A percentile compares a stretch with the other conserved stretches of the same genome.
phyloP scores from a whole-genome alignment of 2,797 vertebrate species.

The Enteromius fasciolatus region DNA sequence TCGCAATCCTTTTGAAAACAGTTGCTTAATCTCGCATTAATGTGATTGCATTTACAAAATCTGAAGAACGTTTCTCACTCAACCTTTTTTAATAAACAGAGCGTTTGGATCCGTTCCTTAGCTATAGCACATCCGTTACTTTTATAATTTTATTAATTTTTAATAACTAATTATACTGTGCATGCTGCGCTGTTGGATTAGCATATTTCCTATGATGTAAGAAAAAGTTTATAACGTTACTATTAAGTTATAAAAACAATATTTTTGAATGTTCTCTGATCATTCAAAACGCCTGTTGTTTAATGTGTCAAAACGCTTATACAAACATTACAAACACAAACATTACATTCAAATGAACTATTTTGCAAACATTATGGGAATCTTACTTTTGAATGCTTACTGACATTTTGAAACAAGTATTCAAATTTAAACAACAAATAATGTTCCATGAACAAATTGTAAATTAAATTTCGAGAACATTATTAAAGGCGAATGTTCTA shows the following conservation, averaged over 20 bases:
- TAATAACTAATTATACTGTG: not conserved
- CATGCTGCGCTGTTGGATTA: not conserved
- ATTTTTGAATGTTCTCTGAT: not conserved
- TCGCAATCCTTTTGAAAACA: conserved; percentile 34
- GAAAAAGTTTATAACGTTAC: not conserved
- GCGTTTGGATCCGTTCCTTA: not conserved
- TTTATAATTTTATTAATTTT: not conserved
- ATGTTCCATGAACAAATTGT: too few relatives aligned
- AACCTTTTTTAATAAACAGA: not conserved
- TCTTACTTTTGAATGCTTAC: not conserved
- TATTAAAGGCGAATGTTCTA: too few relatives aligned
- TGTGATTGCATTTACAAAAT: conserved; percentile 20
- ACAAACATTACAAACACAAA: not conserved
- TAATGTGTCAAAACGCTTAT: not conserved
- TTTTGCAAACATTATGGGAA: not conserved
- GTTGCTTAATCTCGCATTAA: conserved; percentile 32
- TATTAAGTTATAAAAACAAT: not conserved
- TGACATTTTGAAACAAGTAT: not conserved
- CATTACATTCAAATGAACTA: not conserved
- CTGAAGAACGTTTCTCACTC: not conserved
- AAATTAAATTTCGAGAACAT: too few relatives aligned
- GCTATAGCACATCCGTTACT: not conserved
- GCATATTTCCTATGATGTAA: not conserved
- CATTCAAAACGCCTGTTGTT: not conserved
- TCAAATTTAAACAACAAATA: not conserved